Evolutionary conservation across 1,140 invertebrate genomes (phyloP).

Genomic region (Heterodera carotae): DNA sequence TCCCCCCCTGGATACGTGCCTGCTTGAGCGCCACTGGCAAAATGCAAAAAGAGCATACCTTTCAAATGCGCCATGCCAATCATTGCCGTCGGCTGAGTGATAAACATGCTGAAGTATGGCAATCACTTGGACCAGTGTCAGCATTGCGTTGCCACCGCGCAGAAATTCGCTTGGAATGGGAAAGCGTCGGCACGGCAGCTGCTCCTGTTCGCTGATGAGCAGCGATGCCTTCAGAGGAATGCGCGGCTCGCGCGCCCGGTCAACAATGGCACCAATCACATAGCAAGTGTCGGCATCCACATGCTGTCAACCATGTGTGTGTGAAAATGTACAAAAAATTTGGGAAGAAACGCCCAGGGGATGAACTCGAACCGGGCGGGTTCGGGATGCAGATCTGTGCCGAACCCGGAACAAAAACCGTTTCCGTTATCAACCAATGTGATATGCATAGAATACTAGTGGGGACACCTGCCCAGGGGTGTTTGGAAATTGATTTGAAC

Average conservation of each 20-base stretch:
- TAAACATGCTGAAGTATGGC: slow-evolving; percentile 23
- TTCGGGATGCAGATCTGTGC: too few species aligned
- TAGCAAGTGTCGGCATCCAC: slow-evolving; percentile 36
- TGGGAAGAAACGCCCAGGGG: background rate
- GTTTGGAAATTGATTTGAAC: too few species aligned
- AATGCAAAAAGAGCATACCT: background rate
- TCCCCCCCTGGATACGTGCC: too few species aligned
- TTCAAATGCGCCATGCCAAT: slow-evolving; percentile 8
- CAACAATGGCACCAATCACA: slow-evolving; percentile 47
- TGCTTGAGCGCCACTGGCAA: too few species aligned
- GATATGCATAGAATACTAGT: too few species aligned
- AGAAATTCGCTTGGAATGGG: slow-evolving; percentile 4
- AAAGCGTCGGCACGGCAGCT: slow-evolving; percentile 25
- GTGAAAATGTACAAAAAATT: background rate
- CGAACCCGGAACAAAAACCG: too few species aligned
- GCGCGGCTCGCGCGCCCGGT: slow-evolving; percentile 30
- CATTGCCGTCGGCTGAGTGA: background rate
- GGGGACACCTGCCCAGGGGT: too few species aligned
- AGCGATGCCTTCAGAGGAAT: slow-evolving; percentile 33
- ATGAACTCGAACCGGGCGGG: background rate
- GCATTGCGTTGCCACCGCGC: slow-evolving; percentile 22
- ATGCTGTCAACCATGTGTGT: slow-evolving; percentile 10
- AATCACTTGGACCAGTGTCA: slow-evolving; percentile 21
- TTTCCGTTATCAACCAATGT: too few species aligned
- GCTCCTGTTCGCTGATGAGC: slow-evolving; percentile 22